Evolutionary conservation across 2,888 invertebrate species (phyloP), one percentile per base, ranked within the genome.

Genomic region (Phyto melanocephala): DNA sequence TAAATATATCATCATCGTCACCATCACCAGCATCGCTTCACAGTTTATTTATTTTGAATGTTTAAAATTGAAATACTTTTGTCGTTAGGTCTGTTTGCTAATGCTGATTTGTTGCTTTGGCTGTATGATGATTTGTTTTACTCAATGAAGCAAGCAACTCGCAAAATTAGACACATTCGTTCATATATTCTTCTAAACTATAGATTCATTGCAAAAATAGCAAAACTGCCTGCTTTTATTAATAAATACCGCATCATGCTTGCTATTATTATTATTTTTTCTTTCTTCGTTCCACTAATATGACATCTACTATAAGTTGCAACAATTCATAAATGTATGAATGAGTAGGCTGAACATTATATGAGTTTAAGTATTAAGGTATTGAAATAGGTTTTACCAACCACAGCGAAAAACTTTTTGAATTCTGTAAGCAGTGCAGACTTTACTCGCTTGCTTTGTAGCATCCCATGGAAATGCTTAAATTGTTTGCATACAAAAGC

Each of bases 71-170:
- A 67, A 60, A 67, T 54, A 68, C 11, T 72, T 72, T 47, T 79
- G 72, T 67, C 60, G 24, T 20, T 79, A 56, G 70, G 37, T 40
- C 15, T 75, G 45, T 45, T 56, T 63, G 0, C 54, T 33, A 52
- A 40, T 40, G 15, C 6, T 45, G 10, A n/a, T 62, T 54, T 47
- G 35, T 56, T 62, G 72, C 40, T 47, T 47, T 52, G 68, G 45
- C 62, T 60, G 28, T 28, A 28, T 28, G n/a, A 54, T 70, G 56
- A 42, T 75, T 42, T 65, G 68, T 37, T 52, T 72, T 54, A 62
- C 54, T 71, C 67, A 80, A 82, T 79, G 54, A 79, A 71, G 60
- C 78, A 67, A 76, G 71, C 75, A 68, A 75, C 62, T 28, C 6
- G 62, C 70, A 13, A 60, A 47, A 58, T 35, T 42, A 45, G 37